Evolutionary conservation across 2,888 invertebrate species (phyloP).

Genomic region (Cryptus armator): DNA sequence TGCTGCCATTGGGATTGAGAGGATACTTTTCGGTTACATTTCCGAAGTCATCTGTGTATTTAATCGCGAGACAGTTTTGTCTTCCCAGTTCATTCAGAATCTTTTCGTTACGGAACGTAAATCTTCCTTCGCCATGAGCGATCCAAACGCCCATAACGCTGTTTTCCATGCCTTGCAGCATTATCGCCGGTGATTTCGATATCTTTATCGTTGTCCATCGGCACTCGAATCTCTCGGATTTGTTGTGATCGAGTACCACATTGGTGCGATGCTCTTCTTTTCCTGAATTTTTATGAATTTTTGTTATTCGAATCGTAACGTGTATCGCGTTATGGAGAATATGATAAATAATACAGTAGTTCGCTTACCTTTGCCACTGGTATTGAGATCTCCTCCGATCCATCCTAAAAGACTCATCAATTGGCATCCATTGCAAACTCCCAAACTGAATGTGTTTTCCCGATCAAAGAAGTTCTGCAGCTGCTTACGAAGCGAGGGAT

Average conservation of each 20-base stretch:
- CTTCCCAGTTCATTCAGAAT: slow-evolving; percentile 86
- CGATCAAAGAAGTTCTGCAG: slow-evolving; percentile 91
- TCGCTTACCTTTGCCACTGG: slow-evolving; percentile 63
- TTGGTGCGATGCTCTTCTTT: slow-evolving; percentile 85
- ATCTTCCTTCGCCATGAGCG: slow-evolving; percentile 97
- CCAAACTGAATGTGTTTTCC: slow-evolving; percentile 96
- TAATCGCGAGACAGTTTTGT: slow-evolving; percentile 90
- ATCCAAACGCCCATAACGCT: slow-evolving; percentile 98
- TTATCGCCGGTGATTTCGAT: slow-evolving; percentile 90
- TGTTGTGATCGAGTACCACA: slow-evolving; percentile 93
- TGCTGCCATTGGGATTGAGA: slow-evolving; percentile 97
- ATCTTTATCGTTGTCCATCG: slow-evolving; percentile 91
- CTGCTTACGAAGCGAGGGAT: slow-evolving; percentile 90
- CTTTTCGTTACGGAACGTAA: slow-evolving; percentile 87
- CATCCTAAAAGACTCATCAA: slow-evolving; percentile 97
- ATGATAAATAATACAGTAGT: no score
- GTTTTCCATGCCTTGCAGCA: slow-evolving; percentile 95
- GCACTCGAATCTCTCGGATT: slow-evolving; percentile 95
- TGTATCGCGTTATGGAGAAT: no score
- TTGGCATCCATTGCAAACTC: slow-evolving; percentile 99
- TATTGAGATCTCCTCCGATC: slow-evolving; percentile 88
- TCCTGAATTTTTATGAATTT: background rate
- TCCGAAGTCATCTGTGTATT: slow-evolving; percentile 94
- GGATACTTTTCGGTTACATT: slow-evolving; percentile 93
- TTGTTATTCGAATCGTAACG: no score